Base-by-base conservation (phyloP, 2,888 invertebrate genomes). In the Tiliacea aurago region DNA sequence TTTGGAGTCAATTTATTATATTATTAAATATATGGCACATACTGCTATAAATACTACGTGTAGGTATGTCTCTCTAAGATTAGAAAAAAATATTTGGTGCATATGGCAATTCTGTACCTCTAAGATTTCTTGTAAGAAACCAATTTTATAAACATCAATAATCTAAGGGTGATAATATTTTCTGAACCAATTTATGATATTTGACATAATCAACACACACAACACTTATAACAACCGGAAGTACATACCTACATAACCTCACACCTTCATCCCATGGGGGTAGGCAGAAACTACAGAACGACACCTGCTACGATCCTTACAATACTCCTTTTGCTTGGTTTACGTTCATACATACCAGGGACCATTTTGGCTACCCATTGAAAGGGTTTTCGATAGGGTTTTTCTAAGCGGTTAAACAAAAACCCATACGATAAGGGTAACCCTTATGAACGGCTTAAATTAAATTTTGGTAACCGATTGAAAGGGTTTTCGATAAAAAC, bases 21-120 rank as follows among this genome's bases (percentile, higher is more conserved):
- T n/a, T n/a, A n/a, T n/a, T n/a, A 33, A 33, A 33, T 33, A 33
- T 33, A 33, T 33, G n/a, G 3, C 33, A 33, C 33, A 33, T 33
- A 33, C 3, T 3, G 2, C 20, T 6, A n/a, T 13, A n/a, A 7
- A 4, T 15, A 0, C 0, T 4, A 4, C 7, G 0, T n/a, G 20
- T n/a, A n/a, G n/a, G n/a, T 37, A 18, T 9, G 0, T n/a, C 23
- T 43, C 7, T 11, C 3, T 43, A 43, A 18, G 7, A 11, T 7
- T 0, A 18, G 7, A 43, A 43, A 23, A 43, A 62, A 15, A 28
- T 11, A 18, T 7, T 28, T 23, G 11, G 18, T 28, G 18, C 18
- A 4, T 43, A 18, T 18, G 23, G 23, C 18, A 43, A 43, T 61
- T 41, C 6, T 43, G 18, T 28, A 10, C 11, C 6, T 18, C 7